Evolutionary conservation across 2,113 vertebrate genomes (phyloP), one percentile per base, ranked within the genome.

Genomic region (Seriola quinqueradiata): DNA sequence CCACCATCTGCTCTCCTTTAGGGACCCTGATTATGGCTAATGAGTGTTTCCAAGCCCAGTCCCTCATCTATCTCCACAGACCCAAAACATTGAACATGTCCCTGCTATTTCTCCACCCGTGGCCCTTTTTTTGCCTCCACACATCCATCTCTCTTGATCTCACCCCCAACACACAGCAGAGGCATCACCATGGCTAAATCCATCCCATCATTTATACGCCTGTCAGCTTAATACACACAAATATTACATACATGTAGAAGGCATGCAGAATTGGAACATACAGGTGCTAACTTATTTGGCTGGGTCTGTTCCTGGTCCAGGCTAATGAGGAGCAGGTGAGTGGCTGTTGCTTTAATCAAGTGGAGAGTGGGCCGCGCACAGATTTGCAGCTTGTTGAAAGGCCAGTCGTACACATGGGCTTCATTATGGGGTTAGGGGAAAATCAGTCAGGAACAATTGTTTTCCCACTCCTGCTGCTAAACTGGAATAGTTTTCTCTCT

Each of bases 361-460:
- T 94, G 90, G 93, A 85, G 93, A 94, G 89, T 85, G 83, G 91
- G 87, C 87, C 44, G 76, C 68, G 82, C 90, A 66, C 90, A 95
- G 93, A 95, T 94, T 94, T 94, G 94, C 93, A 93, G 94, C 91
- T 93, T 93, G 94, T 94, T 95, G 94, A 95, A 95, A 95, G 93
- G 94, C 92, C 90, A 73, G 87, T 71, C 46, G 58, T 90, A 93
- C 95, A 96, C 93, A 95, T 96, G 95, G 93, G 90, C 89, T 95
- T 95, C 92, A 96, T 96, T 96, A 96, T 75, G 85, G 87, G 92
- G 94, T 94, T 95, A 90, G 90, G 79, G 93, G 79, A 88, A 95
- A 95, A 96, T 95, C 92, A 95, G 94, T 95, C 94, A 95, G 88
- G 91, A 95, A 94, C 94, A 95, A 94, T 95, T 95, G 95, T 95